A percentile compares a stretch with the other conserved stretches of the same genome.
Evolutionary conservation across 1,140 invertebrate species (phyloP).

Genomic region (Euglossa dilemma): DNA sequence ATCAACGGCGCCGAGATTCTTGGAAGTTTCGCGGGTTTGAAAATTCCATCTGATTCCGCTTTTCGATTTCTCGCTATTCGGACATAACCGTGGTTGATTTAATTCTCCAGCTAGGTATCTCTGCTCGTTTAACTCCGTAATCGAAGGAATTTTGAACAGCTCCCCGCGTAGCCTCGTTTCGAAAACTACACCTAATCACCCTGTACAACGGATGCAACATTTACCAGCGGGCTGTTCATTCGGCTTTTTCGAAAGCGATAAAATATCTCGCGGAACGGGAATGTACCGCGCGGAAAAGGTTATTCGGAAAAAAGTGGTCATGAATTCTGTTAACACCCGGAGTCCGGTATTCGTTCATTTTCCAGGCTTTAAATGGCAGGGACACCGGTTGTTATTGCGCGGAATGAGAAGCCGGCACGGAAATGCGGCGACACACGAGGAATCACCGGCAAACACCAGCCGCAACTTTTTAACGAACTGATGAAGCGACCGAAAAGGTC

Average conservation of each 20-base stretch:
- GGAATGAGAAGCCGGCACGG: background rate
- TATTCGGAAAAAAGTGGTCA: background rate
- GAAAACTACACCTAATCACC: too few species aligned
- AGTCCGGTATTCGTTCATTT: conserved; percentile 6
- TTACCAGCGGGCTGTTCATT: too few species aligned
- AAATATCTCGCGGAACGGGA: background rate
- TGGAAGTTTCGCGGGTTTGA: too few species aligned
- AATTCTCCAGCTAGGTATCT: too few species aligned
- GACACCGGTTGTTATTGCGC: conserved; percentile 7
- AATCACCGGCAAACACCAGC: conserved; percentile 33
- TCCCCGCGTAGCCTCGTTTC: too few species aligned
- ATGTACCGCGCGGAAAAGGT: background rate
- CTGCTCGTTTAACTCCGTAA: too few species aligned
- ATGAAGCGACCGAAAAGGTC: conserved; percentile 14
- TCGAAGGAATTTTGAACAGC: too few species aligned
- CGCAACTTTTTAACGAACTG: conserved; percentile 42
- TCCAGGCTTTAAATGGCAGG: background rate
- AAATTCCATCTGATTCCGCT: too few species aligned
- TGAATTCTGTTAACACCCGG: background rate
- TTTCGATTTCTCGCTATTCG: too few species aligned
- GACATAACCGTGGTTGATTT: too few species aligned
- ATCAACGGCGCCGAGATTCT: too few species aligned
- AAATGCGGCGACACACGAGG: conserved; percentile 17
- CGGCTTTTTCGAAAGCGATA: background rate
- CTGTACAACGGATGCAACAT: too few species aligned